Evolutionary conservation across 2,888 invertebrate species (phyloP), one percentile per base, ranked within the genome.

Genomic region (Athalia rosae): DNA sequence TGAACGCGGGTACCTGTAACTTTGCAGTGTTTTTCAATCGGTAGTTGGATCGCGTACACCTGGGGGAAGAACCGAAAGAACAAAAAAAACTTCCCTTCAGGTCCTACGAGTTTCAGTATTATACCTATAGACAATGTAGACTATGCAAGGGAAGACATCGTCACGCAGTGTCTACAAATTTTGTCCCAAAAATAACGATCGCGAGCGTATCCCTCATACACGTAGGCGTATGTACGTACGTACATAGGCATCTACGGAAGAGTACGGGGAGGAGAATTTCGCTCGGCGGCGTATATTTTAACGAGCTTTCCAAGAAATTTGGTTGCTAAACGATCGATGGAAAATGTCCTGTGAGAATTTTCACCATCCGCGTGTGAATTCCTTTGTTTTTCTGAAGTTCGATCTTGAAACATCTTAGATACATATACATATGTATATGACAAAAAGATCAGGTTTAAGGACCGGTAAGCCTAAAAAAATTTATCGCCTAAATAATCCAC

Each of bases 141-240:
- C 9, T 53, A 53, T 6, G 28, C 28, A 28, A 28, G 45, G 43
- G 45, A 56, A n/a, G 56, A 45, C 56, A 71, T 56, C 67, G 53
- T 41, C 67, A 67, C 67, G 67, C 67, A 43, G 43, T 71, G 71
- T 71, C 58, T 71, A 71, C 56, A 71, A 71, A 71, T 67, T 67
- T 6, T 41, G 41, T 53, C 7, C 28, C 4, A 67, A 50, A 71
- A 58, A 45, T 56, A 56, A 58, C 56, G 28, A 53, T 67, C 28
- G 50, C 56, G 28, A 53, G 67, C 28, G 50, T 28, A 53, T 48
- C 4, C 64, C 62, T 8, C n/a, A 13, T 15, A 28, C 50, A 28
- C 48, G n/a, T 53, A 50, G 48, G 48, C 28, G n/a, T n/a, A n/a
- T n/a, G n/a, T n/a, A n/a, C 28, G n/a, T n/a, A n/a, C n/a, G n/a